Evolutionary conservation across 2,113 vertebrate species (phyloP), one percentile per base, ranked within the genome.

Genomic region (Ptychochromis oligacanthus): DNA sequence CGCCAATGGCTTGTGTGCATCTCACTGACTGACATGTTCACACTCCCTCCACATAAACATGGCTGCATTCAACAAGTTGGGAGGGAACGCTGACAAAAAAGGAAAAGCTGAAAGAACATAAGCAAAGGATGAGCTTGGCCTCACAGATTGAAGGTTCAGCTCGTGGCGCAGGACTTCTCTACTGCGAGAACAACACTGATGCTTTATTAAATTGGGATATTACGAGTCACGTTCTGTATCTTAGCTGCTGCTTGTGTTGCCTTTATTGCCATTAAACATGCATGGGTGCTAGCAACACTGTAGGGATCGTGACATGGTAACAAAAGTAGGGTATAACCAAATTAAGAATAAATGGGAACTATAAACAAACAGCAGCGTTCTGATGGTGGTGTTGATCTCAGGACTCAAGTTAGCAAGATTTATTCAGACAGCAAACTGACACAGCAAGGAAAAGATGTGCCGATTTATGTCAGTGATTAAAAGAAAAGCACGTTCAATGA

Each of bases 1-100:
- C 28, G 7, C 64, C 24, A 40, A 13, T 31, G 17, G 72, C 82
- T 77, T 4, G 18, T 20, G 72, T 14, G 46, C 46, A 31, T 17
- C 36, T 64, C 61, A 79, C 15, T 84, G 82, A 86, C 28, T 79
- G 83, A 89, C 82, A 78, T 28, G 20, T 40, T 81, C 34, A 58
- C 52, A 52, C 60, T 61, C 61, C 56, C 59, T 49, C 24, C 49
- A 9, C 87, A 84, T 65, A 3, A 61, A 81, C 65, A 81, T 46
- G 61, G 67, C 75, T 18, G 0, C 13, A 34, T 67, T 82, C 88
- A 82, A 92, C 89, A 92, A 87, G 89, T 86, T 36, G 54, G 34
- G 22, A 49, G 14, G 26, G 6, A 54, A 34, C 9, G 40, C 11
- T 1, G 31, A 28, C 22, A 13, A 14, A 13, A 38, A 10, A 22